These are phyloP conservation scores for Spermophilus dauricus DNA, from an alignment of 2,113 vertebrate genomes.

Conservation along the genomic window DNA sequence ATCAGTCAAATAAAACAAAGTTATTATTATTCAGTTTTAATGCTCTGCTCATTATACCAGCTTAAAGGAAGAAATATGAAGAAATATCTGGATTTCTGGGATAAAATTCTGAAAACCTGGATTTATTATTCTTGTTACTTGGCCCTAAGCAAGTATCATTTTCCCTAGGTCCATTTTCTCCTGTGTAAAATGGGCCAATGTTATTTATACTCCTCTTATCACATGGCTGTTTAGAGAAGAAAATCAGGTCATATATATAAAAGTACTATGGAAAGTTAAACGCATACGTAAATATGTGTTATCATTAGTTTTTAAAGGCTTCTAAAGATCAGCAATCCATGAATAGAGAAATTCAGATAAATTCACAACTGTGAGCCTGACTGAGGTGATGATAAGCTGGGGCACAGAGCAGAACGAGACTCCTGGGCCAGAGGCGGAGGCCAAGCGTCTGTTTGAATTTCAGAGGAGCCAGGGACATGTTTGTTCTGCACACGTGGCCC, in stretches of 20 bases:
- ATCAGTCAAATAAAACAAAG: neutral
- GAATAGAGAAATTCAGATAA: neutral
- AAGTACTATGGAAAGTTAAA: neutral
- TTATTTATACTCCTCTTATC: slow-evolving; percentile 30
- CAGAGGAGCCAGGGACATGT: neutral
- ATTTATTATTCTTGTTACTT: neutral
- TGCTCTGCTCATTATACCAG: neutral
- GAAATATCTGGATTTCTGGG: neutral
- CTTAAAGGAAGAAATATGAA: neutral
- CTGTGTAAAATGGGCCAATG: neutral
- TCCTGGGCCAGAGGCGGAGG: no score
- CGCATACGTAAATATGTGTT: neutral
- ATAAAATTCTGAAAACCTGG: neutral
- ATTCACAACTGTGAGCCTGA: neutral
- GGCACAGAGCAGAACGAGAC: neutral
- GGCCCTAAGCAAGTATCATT: neutral
- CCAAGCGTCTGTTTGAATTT: neutral
- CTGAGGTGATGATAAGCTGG: neutral
- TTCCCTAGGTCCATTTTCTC: neutral
- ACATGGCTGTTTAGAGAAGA: slow-evolving; percentile 8
- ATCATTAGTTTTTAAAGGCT: slow-evolving; percentile 28
- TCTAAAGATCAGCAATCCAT: neutral
- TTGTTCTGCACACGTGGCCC: neutral
- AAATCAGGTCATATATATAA: slow-evolving; percentile 45
- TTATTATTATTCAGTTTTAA: neutral